Evolutionary conservation across 2,113 vertebrate species (phyloP).

Genomic region (Micromys minutus): DNA sequence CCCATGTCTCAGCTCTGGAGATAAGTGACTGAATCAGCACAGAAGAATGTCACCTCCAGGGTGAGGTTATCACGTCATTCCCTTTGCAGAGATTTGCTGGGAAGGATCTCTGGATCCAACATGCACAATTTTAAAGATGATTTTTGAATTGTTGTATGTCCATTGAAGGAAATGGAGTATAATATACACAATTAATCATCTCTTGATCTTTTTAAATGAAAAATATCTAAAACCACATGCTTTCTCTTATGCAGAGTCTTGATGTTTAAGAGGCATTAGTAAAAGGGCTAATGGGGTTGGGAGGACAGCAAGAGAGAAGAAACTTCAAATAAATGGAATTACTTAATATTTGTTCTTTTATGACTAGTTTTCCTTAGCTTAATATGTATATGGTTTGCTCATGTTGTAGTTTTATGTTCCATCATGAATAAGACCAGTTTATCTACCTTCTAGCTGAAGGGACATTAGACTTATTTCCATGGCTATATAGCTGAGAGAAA

Average conservation of each 20-base stretch:
- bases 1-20: not conserved
- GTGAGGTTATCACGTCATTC: not conserved
- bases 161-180: not conserved
- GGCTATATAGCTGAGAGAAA: not conserved
- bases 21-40: not conserved
- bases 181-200: not conserved
- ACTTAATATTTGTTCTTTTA: not conserved
- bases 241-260: not conserved
- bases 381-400: not conserved
- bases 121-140: not conserved
- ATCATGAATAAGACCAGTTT: not conserved
- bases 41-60: not conserved
- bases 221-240: not conserved
- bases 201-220: not conserved
- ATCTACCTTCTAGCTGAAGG: not conserved
- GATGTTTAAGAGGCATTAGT: not conserved
- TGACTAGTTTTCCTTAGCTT: not conserved
- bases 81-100: not conserved
- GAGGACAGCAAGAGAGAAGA: not conserved
- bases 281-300: not conserved
- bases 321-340: not conserved
- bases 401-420: not conserved
- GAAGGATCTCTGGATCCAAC: not conserved
- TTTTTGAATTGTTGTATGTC: slow-evolving; percentile 30
- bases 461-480: not conserved